Evolutionary conservation across 1,140 invertebrate species (phyloP).

Genomic region (Lepidurus couesii): DNA sequence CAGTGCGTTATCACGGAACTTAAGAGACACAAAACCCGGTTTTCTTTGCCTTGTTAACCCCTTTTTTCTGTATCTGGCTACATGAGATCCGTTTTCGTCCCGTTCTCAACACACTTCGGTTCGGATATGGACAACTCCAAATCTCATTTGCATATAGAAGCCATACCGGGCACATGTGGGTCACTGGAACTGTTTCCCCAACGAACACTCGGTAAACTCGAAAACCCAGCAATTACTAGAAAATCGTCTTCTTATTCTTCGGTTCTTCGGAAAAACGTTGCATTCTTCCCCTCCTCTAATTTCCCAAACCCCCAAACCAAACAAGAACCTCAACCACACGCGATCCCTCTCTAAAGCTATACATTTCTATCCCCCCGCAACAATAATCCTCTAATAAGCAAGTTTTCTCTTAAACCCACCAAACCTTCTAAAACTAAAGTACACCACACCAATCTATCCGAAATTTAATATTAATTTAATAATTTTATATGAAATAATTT

Average conservation of each 20-base stretch:
- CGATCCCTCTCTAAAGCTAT: not conserved
- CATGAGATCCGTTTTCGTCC: not conserved
- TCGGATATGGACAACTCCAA: too few species aligned
- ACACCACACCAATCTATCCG: too few species aligned
- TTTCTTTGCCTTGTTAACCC: not conserved
- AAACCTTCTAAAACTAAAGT: not conserved
- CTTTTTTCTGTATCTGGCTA: not conserved
- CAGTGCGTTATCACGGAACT: not conserved
- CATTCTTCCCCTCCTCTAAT: not conserved
- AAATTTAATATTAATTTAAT: too few species aligned
- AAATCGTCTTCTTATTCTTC: too few species aligned
- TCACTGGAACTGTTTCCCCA: constrained; percentile 7
- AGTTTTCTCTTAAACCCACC: not conserved
- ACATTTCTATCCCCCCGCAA: not conserved
- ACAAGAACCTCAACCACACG: not conserved
- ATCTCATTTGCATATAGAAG: constrained; percentile 15
- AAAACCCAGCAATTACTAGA: too few species aligned
- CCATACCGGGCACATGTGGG: constrained; percentile 6
- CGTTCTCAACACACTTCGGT: too few species aligned
- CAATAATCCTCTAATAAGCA: not conserved
- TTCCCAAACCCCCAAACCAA: not conserved
- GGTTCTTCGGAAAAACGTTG: not conserved
- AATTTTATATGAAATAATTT: too few species aligned
- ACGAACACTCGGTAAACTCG: too few species aligned
- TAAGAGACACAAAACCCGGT: not conserved